These are phyloP conservation scores for Sakesphorus luctuosus DNA, from an alignment of 2,113 vertebrate species.

Conservation along the genomic window DNA sequence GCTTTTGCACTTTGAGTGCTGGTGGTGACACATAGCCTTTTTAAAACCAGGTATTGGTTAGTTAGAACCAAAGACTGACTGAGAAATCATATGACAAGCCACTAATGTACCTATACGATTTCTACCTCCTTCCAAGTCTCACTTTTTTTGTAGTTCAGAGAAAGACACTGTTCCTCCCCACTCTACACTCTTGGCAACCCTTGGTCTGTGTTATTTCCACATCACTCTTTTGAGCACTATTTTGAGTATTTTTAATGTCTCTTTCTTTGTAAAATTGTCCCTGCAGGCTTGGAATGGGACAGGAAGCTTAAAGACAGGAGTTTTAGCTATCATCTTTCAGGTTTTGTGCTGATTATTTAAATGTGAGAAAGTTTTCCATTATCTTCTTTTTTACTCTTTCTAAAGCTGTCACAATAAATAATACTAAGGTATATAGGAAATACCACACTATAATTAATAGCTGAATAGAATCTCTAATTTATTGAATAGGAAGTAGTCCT, in stretches of 20 bases:
- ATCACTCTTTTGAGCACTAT: neutral
- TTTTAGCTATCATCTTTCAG: neutral
- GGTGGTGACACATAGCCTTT: neutral
- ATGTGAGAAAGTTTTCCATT: neutral
- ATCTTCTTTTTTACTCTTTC: neutral
- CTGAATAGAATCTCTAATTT: neutral
- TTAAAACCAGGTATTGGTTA: neutral
- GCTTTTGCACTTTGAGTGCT: neutral
- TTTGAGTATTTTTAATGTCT: neutral
- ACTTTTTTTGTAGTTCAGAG: neutral
- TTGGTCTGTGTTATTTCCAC: neutral
- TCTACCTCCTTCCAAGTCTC: neutral
- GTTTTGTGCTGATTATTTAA: neutral
- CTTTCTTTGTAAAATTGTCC: neutral
- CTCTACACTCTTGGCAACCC: neutral
- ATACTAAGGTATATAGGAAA: neutral
- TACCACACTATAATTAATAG: neutral
- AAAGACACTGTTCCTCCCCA: neutral
- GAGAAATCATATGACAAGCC: neutral
- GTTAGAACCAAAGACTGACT: neutral
- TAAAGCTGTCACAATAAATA: neutral
- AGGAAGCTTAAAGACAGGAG: neutral
- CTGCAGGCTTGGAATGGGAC: neutral
- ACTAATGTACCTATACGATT: neutral
- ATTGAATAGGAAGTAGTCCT: neutral